phyloP scores from a whole-genome alignment of 2,888 invertebrate genomes.

The Spisula subtruncata region DNA sequence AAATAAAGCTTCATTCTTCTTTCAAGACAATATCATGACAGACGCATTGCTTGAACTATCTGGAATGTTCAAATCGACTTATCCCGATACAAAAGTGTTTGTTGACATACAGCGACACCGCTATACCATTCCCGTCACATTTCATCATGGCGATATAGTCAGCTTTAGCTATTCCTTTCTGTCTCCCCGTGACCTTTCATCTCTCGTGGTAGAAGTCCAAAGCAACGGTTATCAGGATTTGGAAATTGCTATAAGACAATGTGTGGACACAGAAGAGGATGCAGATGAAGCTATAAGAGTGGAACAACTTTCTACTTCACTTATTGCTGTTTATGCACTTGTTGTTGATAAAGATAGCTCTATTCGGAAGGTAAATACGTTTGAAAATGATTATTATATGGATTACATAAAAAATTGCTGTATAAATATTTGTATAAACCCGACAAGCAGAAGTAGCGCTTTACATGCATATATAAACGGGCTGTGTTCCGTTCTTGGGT shows the following conservation, averaged over 20 bases:
- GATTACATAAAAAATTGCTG: too few relatives aligned
- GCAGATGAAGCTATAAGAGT: not conserved
- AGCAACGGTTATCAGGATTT: too few relatives aligned
- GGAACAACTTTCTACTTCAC: slow-evolving; percentile 4
- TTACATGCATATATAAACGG: too few relatives aligned
- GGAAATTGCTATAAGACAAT: too few relatives aligned
- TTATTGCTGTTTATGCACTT: not conserved
- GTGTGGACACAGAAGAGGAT: too few relatives aligned
- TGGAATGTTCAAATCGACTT: not conserved
- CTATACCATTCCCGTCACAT: not conserved
- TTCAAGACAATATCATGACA: not conserved
- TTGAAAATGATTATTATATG: too few relatives aligned
- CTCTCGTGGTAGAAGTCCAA: too few relatives aligned
- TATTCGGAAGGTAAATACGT: slow-evolving; percentile 22
- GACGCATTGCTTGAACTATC: not conserved
- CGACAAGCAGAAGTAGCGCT: too few relatives aligned
- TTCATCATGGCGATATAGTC: not conserved
- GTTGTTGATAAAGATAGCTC: slow-evolving; percentile 30
- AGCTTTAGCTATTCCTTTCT: too few relatives aligned
- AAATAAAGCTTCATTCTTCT: not conserved
- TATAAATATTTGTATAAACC: too few relatives aligned
- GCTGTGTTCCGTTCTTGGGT: too few relatives aligned
- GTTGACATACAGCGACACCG: not conserved
- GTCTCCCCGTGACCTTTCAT: too few relatives aligned
- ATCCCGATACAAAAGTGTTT: not conserved